Evolutionary conservation across 1,140 invertebrate species (phyloP), one percentile per base, ranked within the genome.

Genomic region (Hypothenemus hampei): DNA sequence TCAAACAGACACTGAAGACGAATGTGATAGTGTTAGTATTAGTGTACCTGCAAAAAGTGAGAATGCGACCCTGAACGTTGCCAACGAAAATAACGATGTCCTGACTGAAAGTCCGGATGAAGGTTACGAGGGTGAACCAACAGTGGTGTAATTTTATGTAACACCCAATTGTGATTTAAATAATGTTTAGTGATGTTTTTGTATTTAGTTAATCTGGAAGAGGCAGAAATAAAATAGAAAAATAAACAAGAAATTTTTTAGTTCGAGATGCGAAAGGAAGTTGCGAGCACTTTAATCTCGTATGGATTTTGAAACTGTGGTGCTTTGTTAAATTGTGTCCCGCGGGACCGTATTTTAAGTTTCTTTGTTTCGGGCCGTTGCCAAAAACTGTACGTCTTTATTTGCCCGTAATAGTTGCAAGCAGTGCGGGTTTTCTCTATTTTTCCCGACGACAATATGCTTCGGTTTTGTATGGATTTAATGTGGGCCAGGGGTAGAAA

Each of bases 51-150:
- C 46, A 0, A 51, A 56, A 36, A 55, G 41, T 51, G 59, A 48
- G 8, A 31, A 39, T 11, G 24, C 21, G 16, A 31, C 15, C n/a
- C 13, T 23, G 19, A 46, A 50, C 22, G 26, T 19, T 10, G 41
- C 31, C 10, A 57, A 54, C 18, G 52, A 56, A 33, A 58, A 54
- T 18, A 58, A 62, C 18, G 84, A 79, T 51, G 77, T 79, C n/a
- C 77, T 86, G 58, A 83, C 85, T 3, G 88, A 91, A 61, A 90
- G 87, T 68, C 87, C 88, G 4, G 89, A 92, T 68, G 89, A 92
- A 68, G 89, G 89, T 1, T 92, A 91, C 68, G 88, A 87, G 35
- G 88, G 87, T 20, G 88, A 91, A 65, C 80, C 70, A 4, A 70
- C 71, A 16, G 60, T 59, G 15, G 58, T 64, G 41, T 64, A 62